Conservation (phyloP, 2,797 vertebrate species). For the Pelodytes ibericus region DNA sequence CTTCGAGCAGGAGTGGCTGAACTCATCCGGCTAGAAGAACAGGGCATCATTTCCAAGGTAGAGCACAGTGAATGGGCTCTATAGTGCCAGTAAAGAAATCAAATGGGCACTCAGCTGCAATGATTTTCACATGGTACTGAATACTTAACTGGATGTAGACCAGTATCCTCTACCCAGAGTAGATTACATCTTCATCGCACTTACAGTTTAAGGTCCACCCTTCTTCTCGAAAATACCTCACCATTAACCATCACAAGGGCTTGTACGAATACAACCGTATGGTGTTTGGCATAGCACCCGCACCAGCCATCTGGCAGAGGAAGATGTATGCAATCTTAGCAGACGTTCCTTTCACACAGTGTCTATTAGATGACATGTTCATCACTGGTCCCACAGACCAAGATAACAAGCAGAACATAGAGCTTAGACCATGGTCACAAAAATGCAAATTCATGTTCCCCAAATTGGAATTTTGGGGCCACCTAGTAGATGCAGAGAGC, state of each 20-base stretch:
- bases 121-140: too few relatives aligned
- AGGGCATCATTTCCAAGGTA: too few relatives aligned
- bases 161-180: too few relatives aligned
- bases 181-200: background rate
- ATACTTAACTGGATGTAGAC: too few relatives aligned
- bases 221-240: too few relatives aligned
- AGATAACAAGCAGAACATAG: background rate
- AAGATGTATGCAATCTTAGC: background rate
- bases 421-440: background rate
- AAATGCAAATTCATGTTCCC: background rate
- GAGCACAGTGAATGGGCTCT: too few relatives aligned
- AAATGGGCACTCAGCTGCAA: too few relatives aligned
- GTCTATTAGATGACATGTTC: background rate
- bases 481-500: background rate
- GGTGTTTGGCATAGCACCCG: constrained; percentile 1
- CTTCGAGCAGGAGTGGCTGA: too few relatives aligned
- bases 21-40: too few relatives aligned
- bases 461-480: background rate
- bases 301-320: background rate
- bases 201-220: too few relatives aligned
- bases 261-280: background rate
- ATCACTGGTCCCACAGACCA: background rate
- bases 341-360: background rate
- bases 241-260: too few relatives aligned
- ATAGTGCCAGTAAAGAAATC: too few relatives aligned